phyloP scores from a whole-genome alignment of 2,888 invertebrate species.

The Onchidella celtica region DNA sequence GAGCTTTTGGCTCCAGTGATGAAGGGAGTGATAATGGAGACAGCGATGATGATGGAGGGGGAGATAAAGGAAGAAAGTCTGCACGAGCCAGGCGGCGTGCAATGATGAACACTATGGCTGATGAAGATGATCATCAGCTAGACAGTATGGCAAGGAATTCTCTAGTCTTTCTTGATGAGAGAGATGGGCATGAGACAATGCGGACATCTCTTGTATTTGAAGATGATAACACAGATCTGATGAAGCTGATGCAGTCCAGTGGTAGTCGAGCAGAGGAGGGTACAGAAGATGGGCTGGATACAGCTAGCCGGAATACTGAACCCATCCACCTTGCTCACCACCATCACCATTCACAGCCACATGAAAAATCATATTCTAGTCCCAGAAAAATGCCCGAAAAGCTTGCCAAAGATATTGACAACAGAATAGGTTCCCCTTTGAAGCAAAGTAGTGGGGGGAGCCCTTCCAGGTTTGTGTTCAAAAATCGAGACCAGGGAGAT shows the following conservation, averaged over 20 bases:
- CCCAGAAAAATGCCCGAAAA: conserved; percentile 72
- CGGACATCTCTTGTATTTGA: conserved; percentile 71
- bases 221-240: conserved; percentile 64
- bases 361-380: conserved; percentile 58
- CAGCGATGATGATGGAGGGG: conserved; percentile 60
- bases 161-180: conserved; percentile 64
- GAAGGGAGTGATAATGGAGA: conserved; percentile 81
- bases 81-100: conserved; percentile 62
- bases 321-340: conserved; percentile 8
- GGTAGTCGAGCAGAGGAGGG: conserved; percentile 43
- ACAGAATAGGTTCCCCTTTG: conserved; percentile 67
- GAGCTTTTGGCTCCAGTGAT: conserved; percentile 97
- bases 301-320: conserved; percentile 36
- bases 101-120: conserved; percentile 67
- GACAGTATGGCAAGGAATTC: conserved; percentile 72
- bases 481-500: conserved; percentile 68
- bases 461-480: conserved; percentile 68
- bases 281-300: conserved; percentile 22
- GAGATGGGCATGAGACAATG: conserved; percentile 63
- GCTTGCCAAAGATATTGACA: conserved; percentile 71
- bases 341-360: conserved; percentile 27
- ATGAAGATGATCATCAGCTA: conserved; percentile 70
- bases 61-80: conserved; percentile 62
- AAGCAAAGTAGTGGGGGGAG: conserved; percentile 63
- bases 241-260: conserved; percentile 40